Base-by-base conservation (phyloP, 2,888 invertebrate species). In the Uropetala carovei region DNA sequence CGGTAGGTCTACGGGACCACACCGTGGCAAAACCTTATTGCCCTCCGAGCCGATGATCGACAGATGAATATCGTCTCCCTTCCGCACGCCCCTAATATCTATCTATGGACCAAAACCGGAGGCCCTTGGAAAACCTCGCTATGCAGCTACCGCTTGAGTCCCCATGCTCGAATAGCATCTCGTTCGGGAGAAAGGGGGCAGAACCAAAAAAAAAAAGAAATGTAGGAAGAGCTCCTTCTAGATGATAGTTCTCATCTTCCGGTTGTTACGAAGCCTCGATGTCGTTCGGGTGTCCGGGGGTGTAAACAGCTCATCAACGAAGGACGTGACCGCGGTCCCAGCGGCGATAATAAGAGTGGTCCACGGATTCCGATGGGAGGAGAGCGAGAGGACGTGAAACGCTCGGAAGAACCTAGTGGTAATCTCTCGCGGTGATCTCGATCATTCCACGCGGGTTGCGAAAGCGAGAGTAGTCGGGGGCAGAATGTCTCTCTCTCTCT, bases 11-110 rank as follows among this genome's bases (percentile, higher is more conserved):
- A 10, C 75, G 22, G 75, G 75, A 75, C 22, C 75, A 27, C 7
- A 43, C 43, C 43, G 43, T 43, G 43, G 43, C 43, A 43, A 43
- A 43, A 43, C 43, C 27, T 11, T 27, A n/a, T 18, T 22, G 27
- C 57, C 56, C 83, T 57, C 22, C 82, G 82, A 59, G 18, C 59
- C 14, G 10, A 11, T 27, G 1, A 60, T 64, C 89, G 89, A 68
- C 64, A 30, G 89, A 89, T 89, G 60, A n/a, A 68, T 89, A 89
- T 89, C 89, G 13, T 30, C 30, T 56, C 43, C 60, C 59, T 30
- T 59, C 59, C 14, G 86, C 85, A 85, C 85, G 85, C 58, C 89
- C 64, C 60, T 89, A 89, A 89, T 89, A 27, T 64, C 89, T n/a
- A 43, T 64, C 89, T 68, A 9, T 43, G 18, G n/a, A 18, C 89